Percentiles rank a stretch among this genome's conserved stretches.
phyloP scores from a whole-genome alignment of 2,888 invertebrate genomes.

The Notodonta ziczac region DNA sequence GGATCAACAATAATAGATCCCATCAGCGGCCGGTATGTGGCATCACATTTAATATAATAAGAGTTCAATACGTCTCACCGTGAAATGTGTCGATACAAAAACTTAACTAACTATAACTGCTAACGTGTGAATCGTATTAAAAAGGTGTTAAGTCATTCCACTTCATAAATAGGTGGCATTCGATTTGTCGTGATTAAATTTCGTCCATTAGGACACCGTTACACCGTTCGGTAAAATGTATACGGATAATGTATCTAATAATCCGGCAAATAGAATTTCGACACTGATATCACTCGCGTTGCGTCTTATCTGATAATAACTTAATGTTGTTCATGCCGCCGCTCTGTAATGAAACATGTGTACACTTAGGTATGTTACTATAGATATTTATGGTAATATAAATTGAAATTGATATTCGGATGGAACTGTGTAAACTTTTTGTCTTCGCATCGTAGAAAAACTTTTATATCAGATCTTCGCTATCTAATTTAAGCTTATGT shows the following conservation, averaged over 20 bases:
- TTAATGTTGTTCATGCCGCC: slow-evolving; percentile 27
- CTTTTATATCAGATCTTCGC: background rate
- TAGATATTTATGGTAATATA: slow-evolving; percentile 2
- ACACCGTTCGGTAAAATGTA: slow-evolving; percentile 65
- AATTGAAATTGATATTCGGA: slow-evolving; percentile 8
- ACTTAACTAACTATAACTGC: slow-evolving; percentile 83
- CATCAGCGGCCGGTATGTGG: slow-evolving; percentile 81
- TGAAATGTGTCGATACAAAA: slow-evolving; percentile 83
- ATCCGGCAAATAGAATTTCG: slow-evolving; percentile 72
- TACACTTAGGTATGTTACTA: slow-evolving; percentile 9
- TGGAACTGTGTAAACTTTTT: background rate
- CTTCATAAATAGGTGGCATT: slow-evolving; percentile 84
- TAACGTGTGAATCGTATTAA: slow-evolving; percentile 85
- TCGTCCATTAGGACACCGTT: slow-evolving; percentile 81
- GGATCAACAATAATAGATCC: slow-evolving; percentile 83
- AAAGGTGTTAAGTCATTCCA: slow-evolving; percentile 83
- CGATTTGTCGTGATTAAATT: slow-evolving; percentile 84
- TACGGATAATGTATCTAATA: slow-evolving; percentile 73
- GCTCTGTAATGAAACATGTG: slow-evolving; percentile 9
- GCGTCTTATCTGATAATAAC: slow-evolving; percentile 50
- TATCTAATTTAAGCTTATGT: background rate
- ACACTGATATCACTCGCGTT: slow-evolving; percentile 55
- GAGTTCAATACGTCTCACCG: slow-evolving; percentile 82
- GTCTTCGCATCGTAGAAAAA: background rate
- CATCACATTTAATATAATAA: slow-evolving; percentile 83